phyloP scores from a whole-genome alignment of 2,113 vertebrate species.

The Genyomyrus donnyi region DNA sequence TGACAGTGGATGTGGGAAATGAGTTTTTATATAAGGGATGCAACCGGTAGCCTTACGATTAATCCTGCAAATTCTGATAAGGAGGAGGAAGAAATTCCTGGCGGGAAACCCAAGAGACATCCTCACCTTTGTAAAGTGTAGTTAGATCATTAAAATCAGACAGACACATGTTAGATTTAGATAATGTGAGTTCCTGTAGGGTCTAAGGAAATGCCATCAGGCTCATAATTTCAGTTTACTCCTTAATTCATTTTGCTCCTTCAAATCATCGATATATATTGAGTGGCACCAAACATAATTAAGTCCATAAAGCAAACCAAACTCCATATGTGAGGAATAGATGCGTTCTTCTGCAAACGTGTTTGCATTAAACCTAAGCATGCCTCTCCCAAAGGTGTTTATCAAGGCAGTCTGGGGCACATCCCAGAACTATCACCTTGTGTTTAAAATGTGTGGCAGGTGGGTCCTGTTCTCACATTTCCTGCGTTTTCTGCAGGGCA shows the following conservation, averaged over 20 bases:
- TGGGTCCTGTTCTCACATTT: neutral
- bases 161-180: neutral
- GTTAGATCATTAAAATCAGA: neutral
- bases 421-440: neutral
- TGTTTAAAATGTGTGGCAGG: neutral
- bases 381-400: neutral
- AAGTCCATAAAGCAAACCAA: neutral
- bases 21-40: neutral
- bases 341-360: neutral
- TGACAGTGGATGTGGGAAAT: neutral
- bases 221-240: neutral
- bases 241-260: neutral
- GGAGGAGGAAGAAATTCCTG: neutral
- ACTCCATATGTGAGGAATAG: neutral
- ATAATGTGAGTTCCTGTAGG: neutral
- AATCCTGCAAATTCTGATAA: neutral
- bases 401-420: neutral
- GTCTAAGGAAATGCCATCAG: neutral
- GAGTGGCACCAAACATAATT: neutral
- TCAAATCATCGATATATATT: neutral
- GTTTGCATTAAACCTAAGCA: neutral
- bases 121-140: neutral
- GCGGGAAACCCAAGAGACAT: neutral
- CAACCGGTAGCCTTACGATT: neutral
- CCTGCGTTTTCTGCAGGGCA: slow-evolving; percentile 32